Conservation (phyloP, 2,888 invertebrate genomes). For the Papilio gigon region DNA sequence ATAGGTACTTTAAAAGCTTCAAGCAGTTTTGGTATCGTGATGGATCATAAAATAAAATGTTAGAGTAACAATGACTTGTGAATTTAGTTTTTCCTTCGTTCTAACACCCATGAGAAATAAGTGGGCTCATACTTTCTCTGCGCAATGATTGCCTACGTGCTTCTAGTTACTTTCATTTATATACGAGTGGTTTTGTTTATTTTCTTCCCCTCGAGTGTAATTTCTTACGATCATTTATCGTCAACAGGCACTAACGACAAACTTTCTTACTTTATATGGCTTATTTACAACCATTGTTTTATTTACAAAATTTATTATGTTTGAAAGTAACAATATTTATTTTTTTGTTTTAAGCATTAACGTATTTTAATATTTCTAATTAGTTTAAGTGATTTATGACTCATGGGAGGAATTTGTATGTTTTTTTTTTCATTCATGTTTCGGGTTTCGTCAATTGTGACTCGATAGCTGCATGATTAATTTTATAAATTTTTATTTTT, state of each 20-base stretch:
- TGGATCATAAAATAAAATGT: conserved; percentile 25
- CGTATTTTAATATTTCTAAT: too few relatives aligned
- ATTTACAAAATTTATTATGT: conserved; percentile 14
- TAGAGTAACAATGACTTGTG: conserved; percentile 33
- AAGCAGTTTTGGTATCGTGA: neutral
- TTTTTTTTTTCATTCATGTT: too few relatives aligned
- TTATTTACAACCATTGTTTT: conserved; percentile 16
- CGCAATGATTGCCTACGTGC: conserved; percentile 81
- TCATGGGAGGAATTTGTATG: too few relatives aligned
- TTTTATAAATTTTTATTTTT: too few relatives aligned
- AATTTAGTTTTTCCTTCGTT: conserved; percentile 38
- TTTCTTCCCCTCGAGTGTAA: conserved; percentile 74
- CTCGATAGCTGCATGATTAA: too few relatives aligned
- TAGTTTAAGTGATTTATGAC: too few relatives aligned
- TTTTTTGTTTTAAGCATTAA: neutral
- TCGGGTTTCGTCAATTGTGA: too few relatives aligned
- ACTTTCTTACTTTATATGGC: conserved; percentile 28
- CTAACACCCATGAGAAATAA: conserved; percentile 63
- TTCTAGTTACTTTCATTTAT: conserved; percentile 76
- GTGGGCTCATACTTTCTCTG: conserved; percentile 76
- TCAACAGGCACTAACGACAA: conserved; percentile 63
- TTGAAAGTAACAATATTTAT: neutral
- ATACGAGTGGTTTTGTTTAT: conserved; percentile 76
- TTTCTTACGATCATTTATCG: conserved; percentile 78
- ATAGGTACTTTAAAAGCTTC: neutral